Evolutionary conservation across 2,797 vertebrate species (phyloP).

Genomic region (Onychomys torridus): DNA sequence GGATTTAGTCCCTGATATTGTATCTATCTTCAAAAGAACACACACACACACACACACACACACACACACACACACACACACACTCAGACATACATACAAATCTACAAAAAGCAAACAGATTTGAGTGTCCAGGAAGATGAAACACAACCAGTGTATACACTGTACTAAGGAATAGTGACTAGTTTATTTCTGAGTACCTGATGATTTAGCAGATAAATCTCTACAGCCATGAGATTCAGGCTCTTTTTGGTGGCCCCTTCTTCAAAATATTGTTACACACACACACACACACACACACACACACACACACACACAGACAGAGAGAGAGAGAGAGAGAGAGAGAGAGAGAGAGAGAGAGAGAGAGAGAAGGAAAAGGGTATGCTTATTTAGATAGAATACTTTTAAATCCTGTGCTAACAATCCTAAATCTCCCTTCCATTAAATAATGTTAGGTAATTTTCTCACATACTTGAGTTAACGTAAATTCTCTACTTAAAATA

Average conservation of each 20-base stretch:
- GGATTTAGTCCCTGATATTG: neutral
- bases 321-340: neutral
- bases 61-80: neutral
- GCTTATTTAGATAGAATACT: neutral
- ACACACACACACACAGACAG: neutral
- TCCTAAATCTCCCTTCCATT: neutral
- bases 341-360: neutral
- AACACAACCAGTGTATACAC: neutral
- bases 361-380: neutral
- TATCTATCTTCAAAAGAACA: neutral
- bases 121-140: neutral
- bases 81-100: neutral
- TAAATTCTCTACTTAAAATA: constrained; percentile 46
- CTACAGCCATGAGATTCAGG: neutral
- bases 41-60: neutral
- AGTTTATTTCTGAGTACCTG: neutral
- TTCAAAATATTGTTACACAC: neutral
- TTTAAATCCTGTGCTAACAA: neutral
- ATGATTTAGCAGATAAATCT: neutral
- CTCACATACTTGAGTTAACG: neutral
- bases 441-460: neutral
- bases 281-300: neutral
- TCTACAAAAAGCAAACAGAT: neutral
- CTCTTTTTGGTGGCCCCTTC: neutral
- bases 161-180: neutral